Conservation (phyloP, 2,888 invertebrate species). For the Melanotus villosus region DNA sequence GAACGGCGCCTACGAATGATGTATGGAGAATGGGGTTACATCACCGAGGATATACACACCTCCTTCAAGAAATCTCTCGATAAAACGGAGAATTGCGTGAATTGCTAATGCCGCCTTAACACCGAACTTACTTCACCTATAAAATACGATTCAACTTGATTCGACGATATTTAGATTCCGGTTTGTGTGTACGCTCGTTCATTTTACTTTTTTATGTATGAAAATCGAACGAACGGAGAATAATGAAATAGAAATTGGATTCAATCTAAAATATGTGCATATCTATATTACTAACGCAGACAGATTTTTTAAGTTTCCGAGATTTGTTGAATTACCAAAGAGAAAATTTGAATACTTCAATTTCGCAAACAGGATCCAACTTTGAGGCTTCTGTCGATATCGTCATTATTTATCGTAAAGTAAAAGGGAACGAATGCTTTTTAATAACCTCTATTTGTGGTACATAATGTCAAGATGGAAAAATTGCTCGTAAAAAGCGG, state of each 20-base stretch:
- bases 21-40: constrained; percentile 18
- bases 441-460: background rate
- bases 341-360: constrained; percentile 6
- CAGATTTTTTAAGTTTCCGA: background rate
- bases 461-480: background rate
- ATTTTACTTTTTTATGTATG: background rate
- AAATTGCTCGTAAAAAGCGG: background rate
- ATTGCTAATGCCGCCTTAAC: constrained; percentile 8
- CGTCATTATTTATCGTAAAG: constrained; percentile 7
- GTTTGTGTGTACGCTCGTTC: background rate
- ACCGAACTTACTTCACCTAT: constrained; percentile 1
- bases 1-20: constrained; percentile 21
- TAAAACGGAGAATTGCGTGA: constrained; percentile 8
- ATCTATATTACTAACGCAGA: background rate
- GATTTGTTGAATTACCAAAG: constrained; percentile 16
- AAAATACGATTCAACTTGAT: background rate
- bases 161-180: background rate
- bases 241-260: constrained; percentile 17
- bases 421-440: background rate
- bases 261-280: constrained; percentile 9
- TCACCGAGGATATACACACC: constrained; percentile 16
- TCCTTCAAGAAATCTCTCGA: constrained; percentile 13
- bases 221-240: constrained; percentile 7
- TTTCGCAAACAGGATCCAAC: background rate
- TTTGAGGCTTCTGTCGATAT: constrained; percentile 1